Percentiles rank a stretch among this genome's conserved stretches.
phyloP scores from a whole-genome alignment of 2,797 vertebrate genomes.

The Lagorchestes hirsutus region DNA sequence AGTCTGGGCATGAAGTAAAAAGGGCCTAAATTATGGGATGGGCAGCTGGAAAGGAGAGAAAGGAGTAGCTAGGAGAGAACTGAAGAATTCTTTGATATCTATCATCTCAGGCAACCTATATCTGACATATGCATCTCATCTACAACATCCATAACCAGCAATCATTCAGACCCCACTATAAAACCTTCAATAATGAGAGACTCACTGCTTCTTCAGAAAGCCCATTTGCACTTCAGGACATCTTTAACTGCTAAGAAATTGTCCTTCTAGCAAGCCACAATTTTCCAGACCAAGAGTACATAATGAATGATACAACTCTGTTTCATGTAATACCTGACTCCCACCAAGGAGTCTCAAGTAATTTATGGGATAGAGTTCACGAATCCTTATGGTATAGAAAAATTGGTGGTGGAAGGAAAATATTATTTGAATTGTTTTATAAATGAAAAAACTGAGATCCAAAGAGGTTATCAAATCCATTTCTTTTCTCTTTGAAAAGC shows the following conservation, averaged over 20 bases:
- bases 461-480: not conserved
- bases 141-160: not conserved
- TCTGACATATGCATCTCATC: not conserved
- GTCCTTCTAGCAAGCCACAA: not conserved
- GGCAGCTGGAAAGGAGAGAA: not conserved
- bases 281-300: conserved; percentile 1
- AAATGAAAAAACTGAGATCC: conserved; percentile 34
- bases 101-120: not conserved
- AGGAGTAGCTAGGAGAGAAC: not conserved
- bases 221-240: not conserved
- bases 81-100: not conserved
- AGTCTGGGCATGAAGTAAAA: not conserved
- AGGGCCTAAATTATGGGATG: not conserved
- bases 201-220: not conserved
- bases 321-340: not conserved
- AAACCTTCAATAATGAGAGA: not conserved
- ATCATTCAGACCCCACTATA: not conserved
- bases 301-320: not conserved
- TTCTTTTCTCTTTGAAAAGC: conserved; percentile 27
- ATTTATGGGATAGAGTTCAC: conserved; percentile 21
- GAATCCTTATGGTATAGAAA: not conserved
- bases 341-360: not conserved
- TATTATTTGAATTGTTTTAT: not conserved
- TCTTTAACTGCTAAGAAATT: not conserved
- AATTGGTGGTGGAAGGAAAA: not conserved